A percentile compares a stretch with the other conserved stretches of the same genome.
phyloP scores from a whole-genome alignment of 2,888 invertebrate genomes.

The Pecten maximus region DNA sequence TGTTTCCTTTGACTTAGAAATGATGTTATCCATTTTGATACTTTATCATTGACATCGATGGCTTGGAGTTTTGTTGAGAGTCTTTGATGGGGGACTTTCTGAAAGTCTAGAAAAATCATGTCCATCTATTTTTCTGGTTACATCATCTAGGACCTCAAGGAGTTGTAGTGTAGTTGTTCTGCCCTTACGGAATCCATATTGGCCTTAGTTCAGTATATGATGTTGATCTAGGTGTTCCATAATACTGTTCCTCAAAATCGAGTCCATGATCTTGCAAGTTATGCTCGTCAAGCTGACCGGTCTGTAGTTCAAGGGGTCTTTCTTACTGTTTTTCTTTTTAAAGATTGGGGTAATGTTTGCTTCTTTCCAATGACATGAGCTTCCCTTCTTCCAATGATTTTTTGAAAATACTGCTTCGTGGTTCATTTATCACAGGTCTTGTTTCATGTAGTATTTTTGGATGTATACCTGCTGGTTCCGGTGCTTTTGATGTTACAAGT shows the following conservation, averaged over 20 bases:
- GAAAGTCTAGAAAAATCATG: conserved; percentile 47
- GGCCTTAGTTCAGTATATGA: conserved; percentile 41
- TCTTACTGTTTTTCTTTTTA: too few species aligned
- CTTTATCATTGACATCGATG: conserved; percentile 44
- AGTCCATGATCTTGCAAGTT: conserved; percentile 47
- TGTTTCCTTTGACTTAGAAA: conserved; percentile 50
- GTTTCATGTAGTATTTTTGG: not conserved
- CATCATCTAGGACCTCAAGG: conserved; percentile 42
- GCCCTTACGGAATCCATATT: conserved; percentile 48
- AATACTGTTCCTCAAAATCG: conserved; percentile 37
- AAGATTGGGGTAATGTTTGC: too few species aligned
- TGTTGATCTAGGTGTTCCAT: conserved; percentile 38
- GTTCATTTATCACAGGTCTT: not conserved
- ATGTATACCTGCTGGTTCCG: not conserved
- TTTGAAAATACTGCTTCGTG: too few species aligned
- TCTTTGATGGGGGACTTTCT: conserved; percentile 45
- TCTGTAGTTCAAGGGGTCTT: too few species aligned
- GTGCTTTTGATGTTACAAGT: not conserved
- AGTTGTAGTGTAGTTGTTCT: conserved; percentile 38
- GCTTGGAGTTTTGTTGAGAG: conserved; percentile 45
- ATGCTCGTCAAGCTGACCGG: too few species aligned
- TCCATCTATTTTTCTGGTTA: too few species aligned
- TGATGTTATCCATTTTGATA: conserved; percentile 46
- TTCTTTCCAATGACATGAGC: too few species aligned
- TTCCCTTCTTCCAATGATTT: too few species aligned